A percentile compares a stretch with the other conserved stretches of the same genome.
Conservation (phyloP, 2,113 vertebrate species). For the Myocastor coypus region DNA sequence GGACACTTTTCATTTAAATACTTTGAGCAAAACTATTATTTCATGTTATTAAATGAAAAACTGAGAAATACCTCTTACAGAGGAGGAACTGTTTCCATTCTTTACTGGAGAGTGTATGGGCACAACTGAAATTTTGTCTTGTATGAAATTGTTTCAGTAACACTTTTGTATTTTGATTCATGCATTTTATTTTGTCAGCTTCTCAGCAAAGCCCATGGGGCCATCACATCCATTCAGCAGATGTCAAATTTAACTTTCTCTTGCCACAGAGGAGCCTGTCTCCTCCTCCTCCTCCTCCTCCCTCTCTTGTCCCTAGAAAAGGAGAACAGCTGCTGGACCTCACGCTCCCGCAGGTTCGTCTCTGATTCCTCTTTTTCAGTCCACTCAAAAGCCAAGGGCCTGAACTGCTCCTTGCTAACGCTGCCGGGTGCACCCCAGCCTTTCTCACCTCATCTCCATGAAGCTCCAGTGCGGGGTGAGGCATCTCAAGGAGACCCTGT, state of each 20-base stretch:
- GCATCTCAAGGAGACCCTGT: not conserved
- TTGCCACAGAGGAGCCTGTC: conserved; percentile 21
- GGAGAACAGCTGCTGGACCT: conserved; percentile 54
- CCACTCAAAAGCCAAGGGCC: conserved; percentile 34
- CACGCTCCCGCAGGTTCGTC: not conserved
- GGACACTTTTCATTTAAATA: conserved; percentile 25
- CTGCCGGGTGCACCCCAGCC: not conserved
- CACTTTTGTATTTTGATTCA: not conserved
- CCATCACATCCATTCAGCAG: conserved; percentile 12
- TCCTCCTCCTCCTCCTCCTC: not conserved
- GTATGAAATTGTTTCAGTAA: conserved; percentile 46
- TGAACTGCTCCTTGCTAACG: conserved; percentile 12
- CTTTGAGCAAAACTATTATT: conserved; percentile 52
- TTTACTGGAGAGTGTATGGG: not conserved
- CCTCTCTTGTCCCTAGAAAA: conserved; percentile 7
- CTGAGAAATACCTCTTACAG: conserved; percentile 1
- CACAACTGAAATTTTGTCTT: not conserved
- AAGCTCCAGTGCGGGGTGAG: not conserved
- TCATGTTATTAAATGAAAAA: conserved; percentile 9
- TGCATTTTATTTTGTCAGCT: not conserved
- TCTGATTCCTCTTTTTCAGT: conserved; percentile 54
- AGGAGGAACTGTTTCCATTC: conserved; percentile 50
- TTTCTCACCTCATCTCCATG: not conserved
- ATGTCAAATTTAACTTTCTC: conserved; percentile 55
- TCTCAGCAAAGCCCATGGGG: not conserved